Conservation (phyloP, 2,797 vertebrate species). For the Gila robusta region DNA sequence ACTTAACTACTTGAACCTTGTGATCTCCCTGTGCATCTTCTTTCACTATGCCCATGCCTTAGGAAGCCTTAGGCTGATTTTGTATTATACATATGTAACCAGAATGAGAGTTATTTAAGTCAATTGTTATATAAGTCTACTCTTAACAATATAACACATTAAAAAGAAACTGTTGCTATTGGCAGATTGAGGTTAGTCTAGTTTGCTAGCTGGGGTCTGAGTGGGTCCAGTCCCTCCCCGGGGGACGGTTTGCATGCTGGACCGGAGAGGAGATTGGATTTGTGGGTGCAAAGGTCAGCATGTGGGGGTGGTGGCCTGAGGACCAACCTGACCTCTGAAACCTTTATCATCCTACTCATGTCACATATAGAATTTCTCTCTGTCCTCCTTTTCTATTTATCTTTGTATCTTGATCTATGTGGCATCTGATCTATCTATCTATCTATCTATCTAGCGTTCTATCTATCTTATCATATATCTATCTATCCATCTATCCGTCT, state of each 20-base stretch:
- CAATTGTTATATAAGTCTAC: neutral
- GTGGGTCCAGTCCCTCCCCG: conserved; percentile 29
- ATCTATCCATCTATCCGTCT: neutral
- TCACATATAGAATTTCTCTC: neutral
- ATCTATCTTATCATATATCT: neutral
- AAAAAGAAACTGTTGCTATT: conserved; percentile 35
- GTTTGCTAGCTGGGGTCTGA: conserved; percentile 41
- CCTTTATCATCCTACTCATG: conserved; percentile 41
- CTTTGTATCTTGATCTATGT: neutral
- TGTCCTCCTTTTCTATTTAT: conserved; percentile 8
- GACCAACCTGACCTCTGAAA: conserved; percentile 33
- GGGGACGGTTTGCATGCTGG: conserved; percentile 32
- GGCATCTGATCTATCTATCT: neutral
- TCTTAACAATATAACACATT: conserved; percentile 9
- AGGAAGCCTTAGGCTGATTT: conserved; percentile 13
- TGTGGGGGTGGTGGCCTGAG: conserved; percentile 36
- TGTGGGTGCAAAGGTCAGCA: conserved; percentile 33
- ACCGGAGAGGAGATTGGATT: conserved; percentile 31
- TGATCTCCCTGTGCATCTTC: conserved; percentile 32
- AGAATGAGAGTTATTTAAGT: conserved; percentile 7
- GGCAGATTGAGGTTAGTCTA: conserved; percentile 50
- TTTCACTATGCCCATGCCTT: neutral
- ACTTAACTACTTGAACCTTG: conserved; percentile 47
- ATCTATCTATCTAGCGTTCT: neutral
- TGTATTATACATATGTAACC: neutral